phyloP scores from a whole-genome alignment of 2,113 vertebrate genomes.

The Copsychus sechellarum region DNA sequence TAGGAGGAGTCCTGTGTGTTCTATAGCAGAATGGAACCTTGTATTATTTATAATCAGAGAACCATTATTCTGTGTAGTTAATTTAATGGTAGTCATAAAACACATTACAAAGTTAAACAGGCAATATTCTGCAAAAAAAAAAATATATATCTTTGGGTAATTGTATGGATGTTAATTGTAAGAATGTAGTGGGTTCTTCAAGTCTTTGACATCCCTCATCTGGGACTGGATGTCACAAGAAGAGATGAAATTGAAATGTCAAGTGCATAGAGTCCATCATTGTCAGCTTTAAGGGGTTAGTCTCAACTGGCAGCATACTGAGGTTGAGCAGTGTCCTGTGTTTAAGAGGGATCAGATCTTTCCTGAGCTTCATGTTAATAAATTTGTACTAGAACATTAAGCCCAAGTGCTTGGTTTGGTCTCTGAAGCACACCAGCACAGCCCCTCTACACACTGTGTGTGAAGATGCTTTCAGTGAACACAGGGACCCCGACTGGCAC shows the following conservation, averaged over 20 bases:
- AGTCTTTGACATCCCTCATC: background rate
- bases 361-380: background rate
- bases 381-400: background rate
- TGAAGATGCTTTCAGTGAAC: background rate
- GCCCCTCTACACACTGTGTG: background rate
- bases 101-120: background rate
- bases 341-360: background rate
- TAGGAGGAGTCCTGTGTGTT: background rate
- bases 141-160: background rate
- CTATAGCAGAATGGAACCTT: background rate
- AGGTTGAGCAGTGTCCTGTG: background rate
- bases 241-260: background rate
- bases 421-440: background rate
- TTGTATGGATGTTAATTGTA: background rate
- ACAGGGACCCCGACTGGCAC: background rate
- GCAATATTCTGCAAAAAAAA: background rate
- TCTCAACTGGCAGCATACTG: fast-evolving
- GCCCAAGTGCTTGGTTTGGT: background rate
- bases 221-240: background rate
- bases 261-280: background rate
- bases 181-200: background rate
- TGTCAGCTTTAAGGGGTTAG: background rate
- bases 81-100: background rate
- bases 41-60: background rate
- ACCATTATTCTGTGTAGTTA: background rate